Conservation (phyloP, 2,888 invertebrate species). For the Melinopterus prodromus region DNA sequence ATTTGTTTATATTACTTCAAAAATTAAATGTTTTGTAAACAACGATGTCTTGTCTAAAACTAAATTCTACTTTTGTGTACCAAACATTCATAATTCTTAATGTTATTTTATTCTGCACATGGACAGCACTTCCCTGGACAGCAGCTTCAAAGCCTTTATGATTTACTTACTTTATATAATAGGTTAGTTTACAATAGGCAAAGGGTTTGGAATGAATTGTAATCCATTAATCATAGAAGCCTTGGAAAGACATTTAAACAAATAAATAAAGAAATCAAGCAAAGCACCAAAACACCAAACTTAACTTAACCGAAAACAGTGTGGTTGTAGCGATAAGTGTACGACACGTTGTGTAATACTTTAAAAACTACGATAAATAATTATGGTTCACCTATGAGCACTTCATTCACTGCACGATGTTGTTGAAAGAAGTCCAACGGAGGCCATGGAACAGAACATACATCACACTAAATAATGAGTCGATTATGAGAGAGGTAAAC, state of each 20-base stretch:
- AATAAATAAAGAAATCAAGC: neutral
- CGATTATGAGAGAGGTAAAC: neutral
- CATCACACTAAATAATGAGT: slow-evolving; percentile 17
- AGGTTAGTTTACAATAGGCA: too few species aligned
- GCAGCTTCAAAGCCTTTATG: too few species aligned
- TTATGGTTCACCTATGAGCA: slow-evolving; percentile 58
- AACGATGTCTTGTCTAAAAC: too few species aligned
- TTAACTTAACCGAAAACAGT: neutral
- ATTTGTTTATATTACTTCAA: too few species aligned
- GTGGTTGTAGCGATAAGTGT: neutral
- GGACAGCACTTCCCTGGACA: too few species aligned
- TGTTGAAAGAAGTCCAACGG: slow-evolving; percentile 51
- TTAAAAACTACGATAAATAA: slow-evolving; percentile 39
- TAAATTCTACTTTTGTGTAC: too few species aligned
- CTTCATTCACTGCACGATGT: slow-evolving; percentile 59
- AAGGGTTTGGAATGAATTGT: too few species aligned
- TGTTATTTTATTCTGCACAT: too few species aligned
- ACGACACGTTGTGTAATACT: slow-evolving; percentile 21
- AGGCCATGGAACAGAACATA: slow-evolving; percentile 50
- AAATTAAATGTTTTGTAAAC: too few species aligned
- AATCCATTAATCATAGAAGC: neutral
- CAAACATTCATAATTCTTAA: too few species aligned
- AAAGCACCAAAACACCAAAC: neutral
- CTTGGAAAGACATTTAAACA: neutral
- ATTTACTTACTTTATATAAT: too few species aligned